Evolutionary conservation across 1,140 invertebrate genomes (phyloP).

Genomic region (Triops longicaudatus): DNA sequence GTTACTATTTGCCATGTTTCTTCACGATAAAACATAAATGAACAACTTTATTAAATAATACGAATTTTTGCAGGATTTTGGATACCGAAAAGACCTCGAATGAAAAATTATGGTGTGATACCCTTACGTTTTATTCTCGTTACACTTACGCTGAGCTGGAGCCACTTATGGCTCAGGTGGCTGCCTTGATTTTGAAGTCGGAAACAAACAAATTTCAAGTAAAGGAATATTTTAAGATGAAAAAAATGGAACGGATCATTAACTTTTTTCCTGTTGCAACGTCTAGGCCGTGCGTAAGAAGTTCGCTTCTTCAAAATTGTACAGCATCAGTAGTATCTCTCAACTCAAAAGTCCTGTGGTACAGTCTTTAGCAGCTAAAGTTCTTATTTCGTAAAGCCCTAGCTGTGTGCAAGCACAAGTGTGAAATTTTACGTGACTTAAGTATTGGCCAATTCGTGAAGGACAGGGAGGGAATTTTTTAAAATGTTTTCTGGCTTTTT

Average conservation of each 20-base stretch:
- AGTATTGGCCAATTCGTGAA: too few relatives aligned
- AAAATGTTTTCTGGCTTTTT: too few relatives aligned
- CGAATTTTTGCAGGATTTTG: conserved; percentile 31
- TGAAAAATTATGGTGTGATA: conserved; percentile 39
- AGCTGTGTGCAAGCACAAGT: not conserved
- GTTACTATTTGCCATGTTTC: too few relatives aligned
- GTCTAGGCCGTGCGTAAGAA: conserved; percentile 44
- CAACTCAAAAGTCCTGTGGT: conserved; percentile 37
- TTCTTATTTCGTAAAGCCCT: not conserved
- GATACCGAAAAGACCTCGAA: conserved; percentile 30
- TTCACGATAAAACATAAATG: too few relatives aligned
- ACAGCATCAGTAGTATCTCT: conserved; percentile 42
- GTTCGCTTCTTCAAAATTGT: conserved; percentile 43
- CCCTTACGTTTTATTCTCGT: conserved; percentile 43
- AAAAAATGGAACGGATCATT: not conserved
- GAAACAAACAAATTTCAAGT: conserved; percentile 40
- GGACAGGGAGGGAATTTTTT: too few relatives aligned
- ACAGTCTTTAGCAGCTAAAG: conserved; percentile 20
- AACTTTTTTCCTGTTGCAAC: conserved; percentile 28
- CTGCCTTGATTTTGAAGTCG: conserved; percentile 40
- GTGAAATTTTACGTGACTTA: not conserved
- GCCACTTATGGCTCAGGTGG: conserved; percentile 40
- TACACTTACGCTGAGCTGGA: conserved; percentile 41
- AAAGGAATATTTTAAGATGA: conserved; percentile 24
- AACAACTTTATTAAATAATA: conserved; percentile 11